phyloP scores from a whole-genome alignment of 2,888 invertebrate species.

The Julus scandinavius region DNA sequence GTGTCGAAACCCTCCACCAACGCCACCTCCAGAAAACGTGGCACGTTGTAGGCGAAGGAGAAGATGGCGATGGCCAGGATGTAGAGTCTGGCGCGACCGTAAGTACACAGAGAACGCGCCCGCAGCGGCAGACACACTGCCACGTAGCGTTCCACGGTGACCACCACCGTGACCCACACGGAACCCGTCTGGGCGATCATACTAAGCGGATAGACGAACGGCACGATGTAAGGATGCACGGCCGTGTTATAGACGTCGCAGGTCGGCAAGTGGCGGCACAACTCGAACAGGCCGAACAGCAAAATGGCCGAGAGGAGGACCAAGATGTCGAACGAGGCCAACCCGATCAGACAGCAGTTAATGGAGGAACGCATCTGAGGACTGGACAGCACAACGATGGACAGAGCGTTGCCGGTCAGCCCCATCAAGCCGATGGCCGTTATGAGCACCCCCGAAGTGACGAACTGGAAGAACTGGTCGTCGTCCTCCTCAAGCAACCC shows the following conservation, averaged over 20 bases:
- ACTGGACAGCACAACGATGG: slow-evolving; percentile 88
- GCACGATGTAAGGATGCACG: slow-evolving; percentile 80
- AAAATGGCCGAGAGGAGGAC: slow-evolving; percentile 76
- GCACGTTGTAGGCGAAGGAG: slow-evolving; percentile 86
- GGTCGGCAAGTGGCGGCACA: slow-evolving; percentile 86
- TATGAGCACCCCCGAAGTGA: slow-evolving; percentile 83
- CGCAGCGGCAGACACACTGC: slow-evolving; percentile 75
- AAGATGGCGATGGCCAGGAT: slow-evolving; percentile 83
- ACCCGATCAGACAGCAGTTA: slow-evolving; percentile 90
- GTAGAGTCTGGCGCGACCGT: slow-evolving; percentile 84
- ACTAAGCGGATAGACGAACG: slow-evolving; percentile 68
- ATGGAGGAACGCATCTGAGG: slow-evolving; percentile 97
- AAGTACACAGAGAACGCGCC: slow-evolving; percentile 90
- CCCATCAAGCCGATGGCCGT: slow-evolving; percentile 85
- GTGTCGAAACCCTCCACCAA: slow-evolving; percentile 60
- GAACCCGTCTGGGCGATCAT: slow-evolving; percentile 81
- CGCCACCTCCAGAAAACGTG: slow-evolving; percentile 70
- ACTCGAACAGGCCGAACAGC: slow-evolving; percentile 86
- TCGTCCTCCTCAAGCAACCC: too few relatives aligned
- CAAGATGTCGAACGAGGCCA: slow-evolving; percentile 92
- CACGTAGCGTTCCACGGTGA: slow-evolving; percentile 88
- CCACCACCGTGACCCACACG: slow-evolving; percentile 81
- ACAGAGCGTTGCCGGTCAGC: slow-evolving; percentile 87
- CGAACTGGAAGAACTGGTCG: slow-evolving; percentile 78
- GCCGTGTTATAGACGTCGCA: slow-evolving; percentile 77